phyloP scores from a whole-genome alignment of 2,888 invertebrate genomes.

The Caenorhabditis sp. region DNA sequence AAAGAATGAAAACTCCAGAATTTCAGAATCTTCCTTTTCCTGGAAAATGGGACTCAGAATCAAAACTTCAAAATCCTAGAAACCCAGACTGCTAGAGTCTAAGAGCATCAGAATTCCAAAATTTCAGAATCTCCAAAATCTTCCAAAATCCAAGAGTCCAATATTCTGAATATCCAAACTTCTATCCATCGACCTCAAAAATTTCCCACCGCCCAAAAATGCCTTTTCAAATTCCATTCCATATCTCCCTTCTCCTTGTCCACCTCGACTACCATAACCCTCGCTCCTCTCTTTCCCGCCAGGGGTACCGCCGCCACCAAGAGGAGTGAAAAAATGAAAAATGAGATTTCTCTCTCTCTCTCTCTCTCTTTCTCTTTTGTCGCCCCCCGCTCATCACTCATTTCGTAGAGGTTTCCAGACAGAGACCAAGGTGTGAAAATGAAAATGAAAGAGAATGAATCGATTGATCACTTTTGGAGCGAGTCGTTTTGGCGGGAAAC shows the following conservation, averaged over 20 bases:
- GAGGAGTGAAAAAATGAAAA: constrained; percentile 22
- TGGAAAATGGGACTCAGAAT: no score
- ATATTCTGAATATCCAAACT: no score
- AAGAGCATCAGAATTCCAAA: not conserved
- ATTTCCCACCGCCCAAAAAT: not conserved
- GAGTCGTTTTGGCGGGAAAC: not conserved
- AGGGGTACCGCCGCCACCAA: not conserved
- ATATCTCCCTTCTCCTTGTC: no score
- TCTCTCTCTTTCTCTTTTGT: constrained; percentile 35
- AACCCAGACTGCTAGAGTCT: no score
- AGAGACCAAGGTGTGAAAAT: no score
- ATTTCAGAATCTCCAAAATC: not conserved
- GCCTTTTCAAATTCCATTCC: no score
- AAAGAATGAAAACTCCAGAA: no score
- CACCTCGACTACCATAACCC: no score
- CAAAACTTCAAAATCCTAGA: no score
- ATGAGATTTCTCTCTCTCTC: constrained; percentile 19
- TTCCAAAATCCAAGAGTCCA: not conserved
- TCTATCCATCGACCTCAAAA: not conserved
- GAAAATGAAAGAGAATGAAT: no score
- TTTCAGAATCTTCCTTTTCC: no score
- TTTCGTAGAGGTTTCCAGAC: constrained; percentile 41
- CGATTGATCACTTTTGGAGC: constrained; percentile 1
- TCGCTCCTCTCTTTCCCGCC: not conserved
- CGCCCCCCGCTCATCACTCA: constrained; percentile 11